Evolutionary conservation across 2,888 invertebrate species (phyloP), one percentile per base, ranked within the genome.

Genomic region (Stenoptilia bipunctidactyla): DNA sequence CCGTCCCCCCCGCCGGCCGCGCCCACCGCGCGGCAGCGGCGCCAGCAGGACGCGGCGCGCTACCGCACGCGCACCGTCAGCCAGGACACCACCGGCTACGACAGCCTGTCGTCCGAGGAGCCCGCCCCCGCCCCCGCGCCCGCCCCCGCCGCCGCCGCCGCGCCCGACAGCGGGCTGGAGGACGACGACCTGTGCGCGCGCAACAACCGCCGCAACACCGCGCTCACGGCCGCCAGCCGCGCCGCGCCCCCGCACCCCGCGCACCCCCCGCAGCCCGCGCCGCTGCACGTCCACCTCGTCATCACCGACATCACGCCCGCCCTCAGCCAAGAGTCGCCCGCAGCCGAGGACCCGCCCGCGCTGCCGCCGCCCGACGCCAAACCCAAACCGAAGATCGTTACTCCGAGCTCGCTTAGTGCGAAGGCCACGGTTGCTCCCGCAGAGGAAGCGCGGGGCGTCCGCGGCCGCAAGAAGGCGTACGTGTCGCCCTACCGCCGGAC

Each of bases 41-140:
- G 89, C 12, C 64, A 84, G 9, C 89, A 90, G 46, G 90, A 90
- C 57, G 88, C 88, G 4, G 92, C 92, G 37, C 84, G 93, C 38
- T 93, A 90, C 62, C 86, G 89, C 53, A 93, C 93, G 1, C 87
- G 90, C 53, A 91, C 92, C 0, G 68, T 92, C 13, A 87, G 87
- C 71, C 72, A 85, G 55, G 77, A 77, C 30, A 72, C 82, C 1
- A 83, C 83, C 0, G 83, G 83, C 1, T 83, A 83, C 52, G 82
- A 82, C 48, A 83, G 83, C 42, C 49, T 83, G 1, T 80, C 80
- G 0, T 73, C 75, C 0, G 83, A 76, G 42, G 85, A 88, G 40
- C 49, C 62, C 1, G 72, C 63, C 38, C 77, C 79, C 46, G 75
- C 75, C 42, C 69, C 68, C 44, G 55, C 77, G 27, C 51, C 49